Evolutionary conservation across 2,797 vertebrate genomes (phyloP).

Genomic region (Pygocentrus nattereri): DNA sequence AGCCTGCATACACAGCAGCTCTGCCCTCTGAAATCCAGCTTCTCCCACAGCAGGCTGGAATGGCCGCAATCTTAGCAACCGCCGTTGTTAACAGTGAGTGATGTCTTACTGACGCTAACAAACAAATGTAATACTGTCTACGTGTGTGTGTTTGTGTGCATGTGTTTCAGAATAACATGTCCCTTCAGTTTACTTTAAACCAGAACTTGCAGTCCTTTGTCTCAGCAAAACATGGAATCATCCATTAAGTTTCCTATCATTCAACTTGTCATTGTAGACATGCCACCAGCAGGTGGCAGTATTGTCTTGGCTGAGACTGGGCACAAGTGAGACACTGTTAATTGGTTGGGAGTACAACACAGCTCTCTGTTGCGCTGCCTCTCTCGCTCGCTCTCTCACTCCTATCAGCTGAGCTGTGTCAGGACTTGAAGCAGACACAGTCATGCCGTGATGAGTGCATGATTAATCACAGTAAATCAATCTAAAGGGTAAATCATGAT

Average conservation of each 20-base stretch:
- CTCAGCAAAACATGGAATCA: background rate
- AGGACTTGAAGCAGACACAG: constrained; percentile 26
- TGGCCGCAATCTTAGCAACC: constrained; percentile 96
- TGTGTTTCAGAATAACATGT: background rate
- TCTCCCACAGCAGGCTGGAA: constrained; percentile 96
- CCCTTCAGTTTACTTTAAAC: background rate
- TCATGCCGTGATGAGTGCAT: constrained; percentile 40
- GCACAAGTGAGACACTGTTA: background rate
- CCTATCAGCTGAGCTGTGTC: constrained; percentile 9
- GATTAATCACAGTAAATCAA: constrained; percentile 60
- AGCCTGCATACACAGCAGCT: constrained; percentile 71
- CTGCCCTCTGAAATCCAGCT: constrained; percentile 90
- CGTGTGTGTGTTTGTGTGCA: background rate
- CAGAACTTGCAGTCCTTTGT: background rate
- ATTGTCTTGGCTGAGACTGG: constrained; percentile 41
- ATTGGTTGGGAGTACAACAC: constrained; percentile 17
- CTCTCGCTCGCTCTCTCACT: background rate
- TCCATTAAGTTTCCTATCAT: background rate
- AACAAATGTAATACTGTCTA: background rate
- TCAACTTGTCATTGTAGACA: background rate
- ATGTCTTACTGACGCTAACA: background rate
- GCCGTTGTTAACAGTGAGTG: constrained; percentile 96
- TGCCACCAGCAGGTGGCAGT: constrained; percentile 68
- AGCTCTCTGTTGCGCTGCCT: background rate
- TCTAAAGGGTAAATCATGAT: constrained; percentile 58